A percentile compares a stretch with the other conserved stretches of the same genome.
phyloP scores from a whole-genome alignment of 2,797 vertebrate genomes.

The Columba guinea region DNA sequence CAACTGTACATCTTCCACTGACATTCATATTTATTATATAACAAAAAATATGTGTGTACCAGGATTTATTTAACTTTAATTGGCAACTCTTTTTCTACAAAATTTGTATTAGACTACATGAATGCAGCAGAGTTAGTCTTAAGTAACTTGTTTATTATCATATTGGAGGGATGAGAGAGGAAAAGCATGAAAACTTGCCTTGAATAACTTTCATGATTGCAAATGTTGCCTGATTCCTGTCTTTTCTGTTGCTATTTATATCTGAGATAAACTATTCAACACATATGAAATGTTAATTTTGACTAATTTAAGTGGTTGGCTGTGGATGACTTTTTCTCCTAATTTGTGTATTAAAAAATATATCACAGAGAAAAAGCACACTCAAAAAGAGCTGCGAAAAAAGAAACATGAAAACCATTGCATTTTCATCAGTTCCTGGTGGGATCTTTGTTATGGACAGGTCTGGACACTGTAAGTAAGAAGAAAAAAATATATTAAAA shows the following conservation, averaged over 20 bases:
- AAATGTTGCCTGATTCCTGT: conserved; percentile 24
- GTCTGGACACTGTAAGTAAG: conserved; percentile 22
- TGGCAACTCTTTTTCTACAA: background rate
- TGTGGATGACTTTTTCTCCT: background rate
- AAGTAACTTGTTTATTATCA: conserved; percentile 59
- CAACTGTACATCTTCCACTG: background rate
- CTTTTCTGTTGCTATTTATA: conserved; percentile 33
- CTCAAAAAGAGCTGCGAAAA: background rate
- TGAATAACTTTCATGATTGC: conserved; percentile 31
- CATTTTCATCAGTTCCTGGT: conserved; percentile 19
- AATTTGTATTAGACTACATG: conserved; percentile 34
- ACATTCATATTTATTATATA: background rate
- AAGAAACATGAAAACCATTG: conserved; percentile 9
- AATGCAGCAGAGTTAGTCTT: conserved; percentile 52
- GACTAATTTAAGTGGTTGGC: background rate
- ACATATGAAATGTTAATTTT: conserved; percentile 37
- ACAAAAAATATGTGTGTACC: background rate
- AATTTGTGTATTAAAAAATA: background rate
- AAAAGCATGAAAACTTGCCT: conserved; percentile 27
- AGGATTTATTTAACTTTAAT: conserved; percentile 26
- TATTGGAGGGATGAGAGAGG: conserved; percentile 1
- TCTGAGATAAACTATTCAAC: conserved; percentile 47
- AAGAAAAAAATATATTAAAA: conserved; percentile 38
- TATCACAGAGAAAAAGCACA: background rate
- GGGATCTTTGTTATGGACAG: conserved; percentile 17